Conservation (phyloP, 2,113 vertebrate species). For the Platycercus adscitus region DNA sequence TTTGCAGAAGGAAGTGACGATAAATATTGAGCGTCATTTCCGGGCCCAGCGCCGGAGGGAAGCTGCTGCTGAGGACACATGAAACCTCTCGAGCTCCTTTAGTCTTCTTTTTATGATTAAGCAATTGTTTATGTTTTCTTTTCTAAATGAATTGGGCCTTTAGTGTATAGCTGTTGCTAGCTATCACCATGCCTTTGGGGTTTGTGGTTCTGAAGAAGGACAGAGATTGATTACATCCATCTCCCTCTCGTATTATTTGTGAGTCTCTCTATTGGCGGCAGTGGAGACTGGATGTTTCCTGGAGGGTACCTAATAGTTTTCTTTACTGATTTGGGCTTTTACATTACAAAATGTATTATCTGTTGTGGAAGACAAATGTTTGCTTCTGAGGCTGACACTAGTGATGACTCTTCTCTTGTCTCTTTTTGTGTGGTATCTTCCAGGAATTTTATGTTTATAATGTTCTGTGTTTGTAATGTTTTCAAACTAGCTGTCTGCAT, state of each 20-base stretch:
- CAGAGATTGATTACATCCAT: background rate
- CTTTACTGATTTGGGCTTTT: background rate
- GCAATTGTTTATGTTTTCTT: background rate
- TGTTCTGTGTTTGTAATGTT: background rate
- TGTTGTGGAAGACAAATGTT: background rate
- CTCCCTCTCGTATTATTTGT: background rate
- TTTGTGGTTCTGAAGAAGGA: background rate
- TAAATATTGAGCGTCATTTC: constrained; percentile 64
- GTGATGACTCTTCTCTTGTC: background rate
- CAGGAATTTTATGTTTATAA: background rate
- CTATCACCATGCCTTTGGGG: background rate
- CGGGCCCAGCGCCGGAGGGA: constrained; percentile 59
- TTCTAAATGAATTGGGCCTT: background rate
- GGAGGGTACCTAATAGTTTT: background rate
- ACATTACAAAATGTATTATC: background rate
- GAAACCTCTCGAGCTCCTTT: background rate
- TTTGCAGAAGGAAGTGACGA: constrained; percentile 75
- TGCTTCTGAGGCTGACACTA: background rate
- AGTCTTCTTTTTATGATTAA: background rate
- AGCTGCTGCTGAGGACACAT: background rate
- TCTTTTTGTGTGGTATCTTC: background rate
- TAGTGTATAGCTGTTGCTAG: background rate
- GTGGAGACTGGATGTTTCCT: background rate
- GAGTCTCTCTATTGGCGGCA: background rate
- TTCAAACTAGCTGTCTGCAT: background rate